Base-by-base conservation (phyloP, 92 coral and sea anemone species). In the Isaurus tuberculatus region DNA sequence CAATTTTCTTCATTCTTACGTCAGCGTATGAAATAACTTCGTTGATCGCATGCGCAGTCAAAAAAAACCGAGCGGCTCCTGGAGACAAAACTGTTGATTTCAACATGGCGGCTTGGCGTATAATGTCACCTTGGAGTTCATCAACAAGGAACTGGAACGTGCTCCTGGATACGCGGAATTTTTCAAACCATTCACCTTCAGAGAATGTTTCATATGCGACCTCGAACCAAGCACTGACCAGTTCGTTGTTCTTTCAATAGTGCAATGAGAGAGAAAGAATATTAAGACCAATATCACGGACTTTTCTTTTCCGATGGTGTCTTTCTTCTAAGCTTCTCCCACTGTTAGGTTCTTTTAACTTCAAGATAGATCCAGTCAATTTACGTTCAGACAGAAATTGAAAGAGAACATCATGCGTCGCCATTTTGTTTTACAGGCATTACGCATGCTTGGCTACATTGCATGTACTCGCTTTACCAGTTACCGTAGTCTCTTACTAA, bases 31-130 rank as follows among this genome's bases (percentile, higher is more conserved):
- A 36, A 36, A 36, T 36, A 8, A 3, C 42, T 3, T 36, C 42
- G 42, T 36, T 36, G 4, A 36, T 3, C 83, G 75, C 40, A 36
- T 71, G 49, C 83, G 73, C 36, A 53, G 44, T 28, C 40, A 61
- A 61, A 61, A 0, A 61, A 61, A 61, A 5, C 67, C 67, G n/a
- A n/a, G n/a, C n/a, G n/a, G n/a, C n/a, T n/a, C 8, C 67, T 61
- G 67, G 67, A 61, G 7, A 61, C 29, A 16, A 30, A 30, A 61
- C 8, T 17, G 0, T 1, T 20, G 8, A 17, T 55, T 55, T 55
- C 64, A 1, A 2, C 64, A 55, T 55, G 3, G 11, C 16, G 26
- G 10, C 64, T 55, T 16, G 23, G 22, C 20, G 26, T 55, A 1
- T 22, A 17, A 55, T 17, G 3, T 55, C 64, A 17, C 22, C 3